Base-by-base conservation (phyloP, 2,888 invertebrate species). In the Emesis furor region DNA sequence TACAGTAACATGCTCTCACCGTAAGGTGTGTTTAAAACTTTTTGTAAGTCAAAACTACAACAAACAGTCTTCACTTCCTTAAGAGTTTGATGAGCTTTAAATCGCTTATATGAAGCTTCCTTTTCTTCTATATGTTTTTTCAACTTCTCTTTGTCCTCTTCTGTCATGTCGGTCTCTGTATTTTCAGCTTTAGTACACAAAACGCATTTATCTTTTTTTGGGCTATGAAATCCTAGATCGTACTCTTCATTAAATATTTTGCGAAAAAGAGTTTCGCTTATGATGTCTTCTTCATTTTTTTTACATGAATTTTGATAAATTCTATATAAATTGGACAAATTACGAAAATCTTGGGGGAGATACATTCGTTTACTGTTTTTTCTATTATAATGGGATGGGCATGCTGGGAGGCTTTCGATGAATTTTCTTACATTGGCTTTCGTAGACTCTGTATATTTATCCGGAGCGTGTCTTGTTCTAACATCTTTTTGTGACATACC, bases 111-210 rank as follows among this genome's bases (percentile, higher is more conserved):
- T 24, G 24, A 24, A 24, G 24, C 24, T 46, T 46, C 46, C 46
- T 46, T 46, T 46, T 46, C 46, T 46, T 46, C 46, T 46, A 46
- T 46, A 46, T 46, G 46, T 46, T 46, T 46, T 46, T 46, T 46
- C 46, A 46, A 46, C 46, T 46, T 46, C 46, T 46, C 46, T 46
- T 46, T 46, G 46, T 46, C 46, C 46, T 46, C 46, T 46, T 46
- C 46, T 46, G 46, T 46, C 46, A 46, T 46, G 46, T 46, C 46
- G 46, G 2, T 46, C 46, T 46, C 46, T 46, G 46, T 46, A 46
- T 46, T 46, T 46, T 46, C 46, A 46, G 46, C 46, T 46, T 46
- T 46, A 46, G 46, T 46, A 46, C 46, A 46, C 46, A 46, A 46
- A 46, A 24, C 24, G 24, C 24, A 24, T 24, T 24, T 24, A 24